These are phyloP conservation scores for Athripsodes cinereus DNA, from an alignment of 2,888 invertebrate species.

Conservation along the genomic window DNA sequence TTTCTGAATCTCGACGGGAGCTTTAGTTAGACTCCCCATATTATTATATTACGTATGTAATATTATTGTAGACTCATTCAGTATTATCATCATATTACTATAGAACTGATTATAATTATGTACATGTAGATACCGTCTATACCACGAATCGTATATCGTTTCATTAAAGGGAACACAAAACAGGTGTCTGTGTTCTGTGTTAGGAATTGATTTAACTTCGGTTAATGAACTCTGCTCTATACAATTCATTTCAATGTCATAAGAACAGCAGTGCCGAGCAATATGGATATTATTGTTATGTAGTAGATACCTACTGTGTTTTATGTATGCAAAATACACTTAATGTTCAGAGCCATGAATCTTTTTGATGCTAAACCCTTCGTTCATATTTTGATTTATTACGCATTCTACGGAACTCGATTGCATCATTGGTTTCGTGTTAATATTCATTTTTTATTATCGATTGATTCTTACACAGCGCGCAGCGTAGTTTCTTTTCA, in stretches of 20 bases:
- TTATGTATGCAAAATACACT: too few relatives aligned
- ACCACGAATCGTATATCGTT: not conserved
- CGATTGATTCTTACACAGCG: too few relatives aligned
- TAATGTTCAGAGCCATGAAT: too few relatives aligned
- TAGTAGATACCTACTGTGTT: not conserved
- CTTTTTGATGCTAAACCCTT: too few relatives aligned
- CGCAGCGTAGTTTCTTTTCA: too few relatives aligned
- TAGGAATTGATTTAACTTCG: not conserved
- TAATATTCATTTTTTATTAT: too few relatives aligned
- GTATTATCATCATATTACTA: not conserved
- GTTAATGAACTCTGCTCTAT: not conserved
- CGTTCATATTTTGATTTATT: too few relatives aligned
- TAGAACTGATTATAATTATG: not conserved
- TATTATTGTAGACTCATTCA: not conserved
- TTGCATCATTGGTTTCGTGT: too few relatives aligned
- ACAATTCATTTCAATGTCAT: not conserved
- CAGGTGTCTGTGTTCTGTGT: not conserved
- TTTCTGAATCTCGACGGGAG: slow-evolving; percentile 4
- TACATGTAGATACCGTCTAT: not conserved
- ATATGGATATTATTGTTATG: too few relatives aligned
- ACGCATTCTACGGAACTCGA: too few relatives aligned
- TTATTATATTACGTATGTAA: not conserved
- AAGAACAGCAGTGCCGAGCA: not conserved
- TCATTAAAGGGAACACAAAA: slow-evolving; percentile 1
- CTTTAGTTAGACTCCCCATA: not conserved